Base-by-base conservation (phyloP, 2,797 vertebrate genomes). In the Catostomus latipinnis region DNA sequence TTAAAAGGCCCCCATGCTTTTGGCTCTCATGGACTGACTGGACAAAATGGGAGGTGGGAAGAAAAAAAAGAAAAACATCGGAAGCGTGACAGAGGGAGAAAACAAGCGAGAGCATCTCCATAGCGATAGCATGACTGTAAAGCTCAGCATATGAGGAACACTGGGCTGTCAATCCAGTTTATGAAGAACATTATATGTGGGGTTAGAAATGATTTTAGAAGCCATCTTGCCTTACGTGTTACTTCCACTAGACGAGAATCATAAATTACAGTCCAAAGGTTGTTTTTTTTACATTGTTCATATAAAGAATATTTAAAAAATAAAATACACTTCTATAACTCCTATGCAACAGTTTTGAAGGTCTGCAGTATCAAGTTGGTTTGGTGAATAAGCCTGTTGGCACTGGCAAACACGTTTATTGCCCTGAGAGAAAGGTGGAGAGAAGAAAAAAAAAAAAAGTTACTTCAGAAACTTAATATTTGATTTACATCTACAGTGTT, bases 311-410 rank as follows among this genome's bases (percentile, higher is more conserved):
- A 92, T 93, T 84, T 91, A 93, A 89, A 89, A 91, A 93, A 34
- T 22, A 91, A 94, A 93, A 69, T 91, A 95, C 91, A 93, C 90
- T 92, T 94, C 92, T 91, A 34, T 80, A 93, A 90, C 84, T 91
- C 91, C 96, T 95, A 96, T 91, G 90, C 94, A 90, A 93, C 91
- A 81, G 93, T 96, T 95, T 95, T 97, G 94, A 98, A 97, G 93
- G 96, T 96, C 93, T 95, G 95, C 89, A 97, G 96, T 94, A 98
- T 98, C 95, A 96, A 96, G 96, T 97, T 97, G 95, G 96, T 98
- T 95, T 97, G 96, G 95, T 98, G 96, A 93, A 95, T 96, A 94
- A 98, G 95, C 90, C 93, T 94, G 92, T 97, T 98, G 95, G 96
- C 96, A 91, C 96, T 97, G 94, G 96, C 87, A 90, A 97, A 98